A percentile compares a stretch with the other conserved stretches of the same genome.
Conservation (phyloP, 2,113 vertebrate species). For the Tychaedon coryphoeus region DNA sequence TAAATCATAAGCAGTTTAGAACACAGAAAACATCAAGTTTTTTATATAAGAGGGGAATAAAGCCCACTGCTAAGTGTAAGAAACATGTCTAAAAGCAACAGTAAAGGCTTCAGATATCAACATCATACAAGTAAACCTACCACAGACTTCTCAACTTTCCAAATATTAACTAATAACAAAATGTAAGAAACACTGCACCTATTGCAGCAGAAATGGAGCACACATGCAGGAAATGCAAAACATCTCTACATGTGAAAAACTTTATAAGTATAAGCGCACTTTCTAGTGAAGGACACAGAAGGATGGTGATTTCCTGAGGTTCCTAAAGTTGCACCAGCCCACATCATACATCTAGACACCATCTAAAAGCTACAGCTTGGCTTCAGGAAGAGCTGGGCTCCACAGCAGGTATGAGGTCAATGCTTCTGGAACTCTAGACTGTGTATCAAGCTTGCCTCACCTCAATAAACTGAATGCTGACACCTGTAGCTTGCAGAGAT, state of each 20-base stretch:
- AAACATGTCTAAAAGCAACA: neutral
- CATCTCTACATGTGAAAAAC: neutral
- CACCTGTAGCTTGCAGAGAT: neutral
- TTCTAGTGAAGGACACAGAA: neutral
- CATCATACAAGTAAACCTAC: neutral
- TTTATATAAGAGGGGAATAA: neutral
- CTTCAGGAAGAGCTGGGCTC: neutral
- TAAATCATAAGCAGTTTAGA: neutral
- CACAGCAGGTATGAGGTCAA: neutral
- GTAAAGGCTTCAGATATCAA: neutral
- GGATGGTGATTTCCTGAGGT: neutral
- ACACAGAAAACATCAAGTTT: neutral
- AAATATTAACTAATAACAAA: neutral
- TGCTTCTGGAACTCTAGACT: neutral
- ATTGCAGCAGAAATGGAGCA: neutral
- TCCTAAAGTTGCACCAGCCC: neutral
- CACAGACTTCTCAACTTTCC: neutral
- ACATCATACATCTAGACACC: neutral
- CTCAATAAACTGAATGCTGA: neutral
- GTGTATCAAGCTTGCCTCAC: neutral
- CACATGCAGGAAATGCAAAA: neutral
- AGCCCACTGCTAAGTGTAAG: neutral
- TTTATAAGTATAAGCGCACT: accelerated
- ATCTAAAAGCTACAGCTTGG: neutral
- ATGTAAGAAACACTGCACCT: neutral